Percentiles rank a stretch among this genome's conserved stretches.
phyloP scores from a whole-genome alignment of 2,113 vertebrate genomes.

The Pomatorhinus ruficollis region DNA sequence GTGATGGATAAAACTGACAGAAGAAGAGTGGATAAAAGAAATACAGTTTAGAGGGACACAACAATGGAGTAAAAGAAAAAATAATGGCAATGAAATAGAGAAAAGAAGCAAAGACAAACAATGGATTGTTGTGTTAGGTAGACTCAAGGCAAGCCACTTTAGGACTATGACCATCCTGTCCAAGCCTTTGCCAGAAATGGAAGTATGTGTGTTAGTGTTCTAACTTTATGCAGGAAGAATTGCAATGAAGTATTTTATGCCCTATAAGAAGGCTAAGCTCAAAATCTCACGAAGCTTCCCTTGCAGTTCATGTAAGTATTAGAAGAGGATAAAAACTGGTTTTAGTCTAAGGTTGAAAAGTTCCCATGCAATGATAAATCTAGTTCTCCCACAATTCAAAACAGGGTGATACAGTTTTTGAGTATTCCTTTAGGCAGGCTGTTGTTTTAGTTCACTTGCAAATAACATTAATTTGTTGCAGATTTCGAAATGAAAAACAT shows the following conservation, averaged over 20 bases:
- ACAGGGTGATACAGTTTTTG: neutral
- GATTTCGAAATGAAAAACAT: neutral
- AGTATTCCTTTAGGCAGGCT: neutral
- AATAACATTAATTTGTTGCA: neutral
- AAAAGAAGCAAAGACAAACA: neutral
- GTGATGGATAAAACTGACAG: neutral
- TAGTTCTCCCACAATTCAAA: neutral
- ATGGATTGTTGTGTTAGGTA: neutral
- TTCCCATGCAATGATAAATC: neutral
- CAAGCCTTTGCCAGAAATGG: neutral
- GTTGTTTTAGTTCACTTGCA: neutral
- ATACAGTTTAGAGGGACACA: neutral
- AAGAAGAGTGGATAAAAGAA: neutral
- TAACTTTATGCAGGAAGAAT: neutral
- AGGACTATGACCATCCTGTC: fast-evolving
- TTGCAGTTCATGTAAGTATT: neutral
- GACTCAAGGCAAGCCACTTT: neutral
- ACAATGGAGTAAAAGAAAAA: neutral
- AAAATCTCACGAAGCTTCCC: neutral
- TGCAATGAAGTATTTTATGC: neutral
- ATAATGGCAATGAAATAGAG: neutral
- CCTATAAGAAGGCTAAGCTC: neutral
- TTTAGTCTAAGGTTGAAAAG: neutral
- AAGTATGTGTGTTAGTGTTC: neutral
- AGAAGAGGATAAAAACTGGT: neutral